Conservation (phyloP, 2,888 invertebrate genomes). For the Phrixothrix hirtus region DNA sequence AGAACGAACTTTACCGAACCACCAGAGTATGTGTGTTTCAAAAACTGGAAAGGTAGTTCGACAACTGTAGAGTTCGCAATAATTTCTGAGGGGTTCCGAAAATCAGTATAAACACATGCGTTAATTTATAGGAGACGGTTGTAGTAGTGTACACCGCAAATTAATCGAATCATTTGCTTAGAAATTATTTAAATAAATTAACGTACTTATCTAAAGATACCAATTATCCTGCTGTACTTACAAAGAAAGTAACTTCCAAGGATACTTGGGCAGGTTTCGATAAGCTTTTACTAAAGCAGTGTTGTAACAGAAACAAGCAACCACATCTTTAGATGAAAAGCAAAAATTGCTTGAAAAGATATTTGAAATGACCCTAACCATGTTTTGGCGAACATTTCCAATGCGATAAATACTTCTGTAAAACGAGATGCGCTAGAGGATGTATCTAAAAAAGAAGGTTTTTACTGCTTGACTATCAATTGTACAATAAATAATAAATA, state of each 20-base stretch:
- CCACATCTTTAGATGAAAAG: background rate
- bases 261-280: background rate
- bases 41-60: background rate
- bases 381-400: too few relatives aligned
- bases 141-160: background rate
- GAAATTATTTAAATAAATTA: background rate
- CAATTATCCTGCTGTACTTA: background rate
- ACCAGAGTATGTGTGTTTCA: background rate
- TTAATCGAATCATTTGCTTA: background rate
- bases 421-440: too few relatives aligned
- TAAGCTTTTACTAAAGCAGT: background rate
- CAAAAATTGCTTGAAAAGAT: background rate
- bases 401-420: too few relatives aligned
- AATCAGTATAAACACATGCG: background rate
- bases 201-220: background rate
- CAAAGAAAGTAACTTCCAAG: background rate
- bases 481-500: too few relatives aligned
- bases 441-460: too few relatives aligned
- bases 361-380: too few relatives aligned
- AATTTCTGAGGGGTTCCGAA: background rate
- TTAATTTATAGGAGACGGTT: slow-evolving; percentile 1
- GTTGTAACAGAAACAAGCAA: background rate
- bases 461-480: too few relatives aligned
- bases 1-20: background rate
- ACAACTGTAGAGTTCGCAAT: background rate